Conservation (phyloP, 2,113 vertebrate species). For the Cottus gobio region DNA sequence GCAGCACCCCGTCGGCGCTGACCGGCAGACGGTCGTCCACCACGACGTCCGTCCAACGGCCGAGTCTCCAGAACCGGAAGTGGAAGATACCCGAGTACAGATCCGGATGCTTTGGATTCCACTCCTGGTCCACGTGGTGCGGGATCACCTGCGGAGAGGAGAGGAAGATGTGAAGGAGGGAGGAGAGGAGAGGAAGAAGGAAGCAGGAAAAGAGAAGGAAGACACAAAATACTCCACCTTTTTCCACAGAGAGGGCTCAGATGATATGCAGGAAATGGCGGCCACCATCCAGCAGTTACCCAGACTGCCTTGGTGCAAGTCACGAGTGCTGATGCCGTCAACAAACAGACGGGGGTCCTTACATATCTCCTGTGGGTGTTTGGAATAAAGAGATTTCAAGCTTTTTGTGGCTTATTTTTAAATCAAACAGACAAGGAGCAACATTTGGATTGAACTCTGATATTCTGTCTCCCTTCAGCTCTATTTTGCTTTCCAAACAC, state of each 20-base stretch:
- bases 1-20: constrained; percentile 79
- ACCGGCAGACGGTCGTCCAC: constrained; percentile 86
- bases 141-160: constrained; percentile 83
- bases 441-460: not conserved
- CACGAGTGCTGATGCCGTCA: constrained; percentile 87
- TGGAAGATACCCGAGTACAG: constrained; percentile 86
- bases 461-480: not conserved
- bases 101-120: constrained; percentile 80
- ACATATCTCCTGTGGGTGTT: constrained; percentile 79
- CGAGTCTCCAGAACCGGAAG: constrained; percentile 87
- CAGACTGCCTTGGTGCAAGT: constrained; percentile 88
- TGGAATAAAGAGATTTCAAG: not conserved
- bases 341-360: constrained; percentile 86
- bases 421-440: not conserved
- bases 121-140: constrained; percentile 83
- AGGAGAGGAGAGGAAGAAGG: too few species aligned
- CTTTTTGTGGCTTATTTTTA: not conserved
- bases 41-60: constrained; percentile 85
- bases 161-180: too few species aligned
- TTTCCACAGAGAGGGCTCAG: constrained; percentile 85
- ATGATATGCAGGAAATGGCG: constrained; percentile 85
- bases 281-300: constrained; percentile 91
- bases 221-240: constrained; percentile 75
- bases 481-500: not conserved
- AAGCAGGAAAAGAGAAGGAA: too few species aligned